Conservation (phyloP, 1,140 invertebrate genomes). For the Steinernema feltiae region DNA sequence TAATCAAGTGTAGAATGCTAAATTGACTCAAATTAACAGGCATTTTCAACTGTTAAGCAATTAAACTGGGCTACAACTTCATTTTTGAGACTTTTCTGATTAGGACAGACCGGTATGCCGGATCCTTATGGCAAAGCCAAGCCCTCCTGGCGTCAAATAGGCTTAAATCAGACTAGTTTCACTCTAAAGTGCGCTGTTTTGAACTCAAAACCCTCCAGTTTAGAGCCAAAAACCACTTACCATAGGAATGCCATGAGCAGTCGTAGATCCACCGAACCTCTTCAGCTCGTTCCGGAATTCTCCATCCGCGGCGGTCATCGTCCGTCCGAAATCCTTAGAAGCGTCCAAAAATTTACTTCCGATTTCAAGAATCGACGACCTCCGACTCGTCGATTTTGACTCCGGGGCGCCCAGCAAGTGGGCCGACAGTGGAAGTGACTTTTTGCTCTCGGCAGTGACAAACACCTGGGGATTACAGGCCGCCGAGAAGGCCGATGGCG, state of each 20-base stretch:
- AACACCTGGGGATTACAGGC: background rate
- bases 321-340: slow-evolving; percentile 7
- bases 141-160: too few species aligned
- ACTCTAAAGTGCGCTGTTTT: too few species aligned
- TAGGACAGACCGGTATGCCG: too few species aligned
- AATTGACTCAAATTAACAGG: too few species aligned
- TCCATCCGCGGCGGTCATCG: background rate
- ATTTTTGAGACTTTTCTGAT: too few species aligned
- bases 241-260: slow-evolving; percentile 35
- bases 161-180: background rate
- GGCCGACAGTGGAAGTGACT: background rate
- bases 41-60: too few species aligned
- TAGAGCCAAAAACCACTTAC: slow-evolving; percentile 6
- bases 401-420: background rate
- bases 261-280: slow-evolving; percentile 16
- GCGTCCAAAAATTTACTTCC: background rate
- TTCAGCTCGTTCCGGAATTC: background rate
- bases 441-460: background rate
- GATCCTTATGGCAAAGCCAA: too few species aligned
- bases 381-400: background rate
- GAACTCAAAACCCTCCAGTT: background rate
- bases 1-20: too few species aligned
- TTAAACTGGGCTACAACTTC: too few species aligned
- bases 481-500: background rate
- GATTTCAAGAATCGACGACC: background rate